A percentile compares a stretch with the other conserved stretches of the same genome.
Evolutionary conservation across 2,113 vertebrate genomes (phyloP).

Genomic region (Scomber scombrus): DNA sequence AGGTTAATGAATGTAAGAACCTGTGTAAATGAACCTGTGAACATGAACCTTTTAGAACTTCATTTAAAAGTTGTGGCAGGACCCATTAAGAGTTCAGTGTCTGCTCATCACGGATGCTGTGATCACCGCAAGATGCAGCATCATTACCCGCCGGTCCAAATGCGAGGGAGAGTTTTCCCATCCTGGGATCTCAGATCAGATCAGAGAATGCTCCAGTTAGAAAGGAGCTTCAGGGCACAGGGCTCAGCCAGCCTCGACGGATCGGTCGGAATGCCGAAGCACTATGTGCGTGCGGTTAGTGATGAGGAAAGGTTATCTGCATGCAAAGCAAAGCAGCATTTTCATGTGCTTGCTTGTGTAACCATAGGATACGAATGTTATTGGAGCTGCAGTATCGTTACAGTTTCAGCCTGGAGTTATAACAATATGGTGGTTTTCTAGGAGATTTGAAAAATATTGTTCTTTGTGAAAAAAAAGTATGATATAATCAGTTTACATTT

Average conservation of each 20-base stretch:
- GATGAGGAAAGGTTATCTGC: conserved; percentile 1
- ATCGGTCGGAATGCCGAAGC: conserved; percentile 23
- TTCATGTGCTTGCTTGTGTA: neutral
- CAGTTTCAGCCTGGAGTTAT: neutral
- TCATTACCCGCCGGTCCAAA: conserved; percentile 3
- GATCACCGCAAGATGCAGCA: conserved; percentile 15
- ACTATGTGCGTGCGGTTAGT: conserved; percentile 2
- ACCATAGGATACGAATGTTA: neutral
- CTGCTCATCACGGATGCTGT: neutral
- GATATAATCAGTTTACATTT: neutral
- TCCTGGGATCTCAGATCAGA: conserved; percentile 38
- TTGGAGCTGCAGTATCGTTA: neutral
- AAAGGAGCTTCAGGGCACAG: conserved; percentile 40
- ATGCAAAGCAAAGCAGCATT: neutral
- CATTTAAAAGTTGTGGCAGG: neutral
- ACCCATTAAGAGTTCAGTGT: neutral
- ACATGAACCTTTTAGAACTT: neutral
- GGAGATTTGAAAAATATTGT: neutral
- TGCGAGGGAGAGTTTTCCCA: conserved; percentile 15
- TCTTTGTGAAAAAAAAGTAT: neutral
- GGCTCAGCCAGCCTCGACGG: conserved; percentile 26
- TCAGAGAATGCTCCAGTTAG: conserved; percentile 61
- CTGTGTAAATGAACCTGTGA: neutral
- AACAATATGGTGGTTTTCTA: neutral
- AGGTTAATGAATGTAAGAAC: neutral